Percentiles rank a stretch among this genome's conserved stretches.
Evolutionary conservation across 1,140 invertebrate genomes (phyloP).

Genomic region (Lordiphosa clarofinis): DNA sequence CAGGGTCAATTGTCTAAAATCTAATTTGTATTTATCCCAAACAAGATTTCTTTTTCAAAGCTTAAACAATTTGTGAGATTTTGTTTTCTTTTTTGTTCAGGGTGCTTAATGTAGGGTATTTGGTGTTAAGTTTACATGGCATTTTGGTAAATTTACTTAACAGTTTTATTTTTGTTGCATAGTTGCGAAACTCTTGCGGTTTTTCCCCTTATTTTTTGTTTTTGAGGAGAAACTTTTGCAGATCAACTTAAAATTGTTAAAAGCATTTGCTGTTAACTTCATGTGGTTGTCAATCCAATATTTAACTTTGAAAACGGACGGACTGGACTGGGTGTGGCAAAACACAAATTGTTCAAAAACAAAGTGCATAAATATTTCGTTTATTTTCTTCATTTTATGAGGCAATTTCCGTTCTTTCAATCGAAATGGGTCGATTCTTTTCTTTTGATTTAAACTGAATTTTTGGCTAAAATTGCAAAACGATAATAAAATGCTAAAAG

Average conservation of each 20-base stretch:
- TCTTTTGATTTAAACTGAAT: not conserved
- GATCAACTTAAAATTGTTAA: not conserved
- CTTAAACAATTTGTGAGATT: slow-evolving; percentile 9
- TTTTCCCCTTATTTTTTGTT: not conserved
- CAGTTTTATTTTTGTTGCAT: not conserved
- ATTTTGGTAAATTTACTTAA: slow-evolving; percentile 11
- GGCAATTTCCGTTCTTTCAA: slow-evolving; percentile 6
- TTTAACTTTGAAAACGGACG: too few relatives aligned
- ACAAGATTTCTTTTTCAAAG: slow-evolving; percentile 6
- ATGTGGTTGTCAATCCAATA: slow-evolving; percentile 7
- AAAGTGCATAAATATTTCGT: not conserved
- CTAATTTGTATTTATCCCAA: slow-evolving; percentile 12
- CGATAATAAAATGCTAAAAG: not conserved
- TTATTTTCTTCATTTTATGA: not conserved
- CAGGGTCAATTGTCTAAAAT: slow-evolving; percentile 7
- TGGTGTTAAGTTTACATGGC: slow-evolving; percentile 8
- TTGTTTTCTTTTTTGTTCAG: not conserved
- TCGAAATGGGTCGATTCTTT: not conserved
- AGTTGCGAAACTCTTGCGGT: not conserved
- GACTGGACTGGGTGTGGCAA: too few relatives aligned
- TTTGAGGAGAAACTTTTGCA: not conserved
- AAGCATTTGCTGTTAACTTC: slow-evolving; percentile 1
- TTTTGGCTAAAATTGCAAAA: not conserved
- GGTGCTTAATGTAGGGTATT: too few relatives aligned
- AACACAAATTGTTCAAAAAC: too few relatives aligned